These are phyloP conservation scores for Phylloscopus whistleri DNA, from an alignment of 2,113 vertebrate genomes.

Conservation along the genomic window DNA sequence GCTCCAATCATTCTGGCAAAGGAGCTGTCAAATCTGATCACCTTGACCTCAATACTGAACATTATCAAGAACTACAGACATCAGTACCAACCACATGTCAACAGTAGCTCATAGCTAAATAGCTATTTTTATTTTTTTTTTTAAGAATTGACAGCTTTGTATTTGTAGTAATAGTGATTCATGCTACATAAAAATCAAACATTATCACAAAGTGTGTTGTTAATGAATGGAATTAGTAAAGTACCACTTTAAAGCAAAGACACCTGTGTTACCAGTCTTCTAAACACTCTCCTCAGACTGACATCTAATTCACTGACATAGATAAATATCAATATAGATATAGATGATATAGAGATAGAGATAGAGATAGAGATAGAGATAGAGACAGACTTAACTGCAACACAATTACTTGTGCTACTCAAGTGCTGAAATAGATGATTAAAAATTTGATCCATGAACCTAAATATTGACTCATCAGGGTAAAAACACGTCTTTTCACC, in stretches of 20 bases:
- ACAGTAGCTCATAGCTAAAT: not conserved
- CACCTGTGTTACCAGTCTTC: not conserved
- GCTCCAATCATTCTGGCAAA: not conserved
- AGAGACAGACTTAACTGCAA: not conserved
- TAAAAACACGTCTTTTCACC: not conserved
- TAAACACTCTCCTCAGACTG: not conserved
- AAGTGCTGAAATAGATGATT: not conserved
- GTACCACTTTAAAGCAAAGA: not conserved
- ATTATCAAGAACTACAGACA: not conserved
- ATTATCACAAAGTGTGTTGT: rapidly evolving
- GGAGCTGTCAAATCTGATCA: not conserved
- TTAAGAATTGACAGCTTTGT: not conserved
- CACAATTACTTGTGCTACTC: not conserved
- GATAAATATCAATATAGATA: not conserved
- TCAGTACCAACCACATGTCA: not conserved
- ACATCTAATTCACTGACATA: not conserved
- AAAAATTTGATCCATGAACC: not conserved
- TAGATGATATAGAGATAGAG: not conserved
- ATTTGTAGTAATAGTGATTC: not conserved
- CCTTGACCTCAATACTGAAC: not conserved
- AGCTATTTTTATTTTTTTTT: not conserved
- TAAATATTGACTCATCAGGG: not conserved
- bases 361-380: not conserved
- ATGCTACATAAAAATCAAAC: not conserved
- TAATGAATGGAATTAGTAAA: not conserved